Percentiles rank a stretch among this genome's conserved stretches.
These are phyloP conservation scores for Psammodynastes pulverulentus DNA, from an alignment of 2,113 vertebrate genomes.

Conservation along the genomic window DNA sequence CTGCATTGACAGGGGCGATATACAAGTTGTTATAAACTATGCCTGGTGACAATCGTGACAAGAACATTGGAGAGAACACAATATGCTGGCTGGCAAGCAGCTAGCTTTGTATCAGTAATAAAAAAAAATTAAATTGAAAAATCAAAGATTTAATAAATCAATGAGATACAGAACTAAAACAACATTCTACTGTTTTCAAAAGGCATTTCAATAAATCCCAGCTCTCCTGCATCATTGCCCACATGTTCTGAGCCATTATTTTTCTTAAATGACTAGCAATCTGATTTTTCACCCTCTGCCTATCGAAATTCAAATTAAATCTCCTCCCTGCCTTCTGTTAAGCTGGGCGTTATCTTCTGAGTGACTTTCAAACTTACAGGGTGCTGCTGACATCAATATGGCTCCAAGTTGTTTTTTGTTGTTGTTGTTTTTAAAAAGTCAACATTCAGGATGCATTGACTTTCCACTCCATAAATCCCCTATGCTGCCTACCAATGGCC, in stretches of 20 bases:
- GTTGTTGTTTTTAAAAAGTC: slow-evolving; percentile 26
- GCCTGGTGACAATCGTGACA: not conserved
- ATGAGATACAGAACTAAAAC: not conserved
- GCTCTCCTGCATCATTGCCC: not conserved
- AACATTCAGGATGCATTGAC: not conserved
- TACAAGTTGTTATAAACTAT: not conserved
- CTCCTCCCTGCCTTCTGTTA: slow-evolving; percentile 36
- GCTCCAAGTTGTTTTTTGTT: not conserved
- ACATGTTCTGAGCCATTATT: slow-evolving; percentile 18
- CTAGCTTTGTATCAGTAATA: not conserved
- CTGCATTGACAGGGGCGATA: not conserved
- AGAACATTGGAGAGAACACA: not conserved
- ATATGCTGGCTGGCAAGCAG: not conserved
- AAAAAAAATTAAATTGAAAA: not conserved
- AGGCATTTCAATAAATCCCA: not conserved
- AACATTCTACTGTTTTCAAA: slow-evolving; percentile 1
- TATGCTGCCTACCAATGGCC: slow-evolving; percentile 19
- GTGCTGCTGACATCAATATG: slow-evolving; percentile 34
- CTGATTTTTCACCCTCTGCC: slow-evolving; percentile 18
- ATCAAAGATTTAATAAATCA: slow-evolving; percentile 8
- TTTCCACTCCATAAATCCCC: slow-evolving; percentile 47
- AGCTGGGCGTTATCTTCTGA: slow-evolving; percentile 42
- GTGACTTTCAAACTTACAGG: slow-evolving; percentile 47
- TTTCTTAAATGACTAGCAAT: slow-evolving; percentile 34
- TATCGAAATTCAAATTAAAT: slow-evolving; percentile 54